Conservation (phyloP, 2,888 invertebrate species). For the Leptothorax acervorum region DNA sequence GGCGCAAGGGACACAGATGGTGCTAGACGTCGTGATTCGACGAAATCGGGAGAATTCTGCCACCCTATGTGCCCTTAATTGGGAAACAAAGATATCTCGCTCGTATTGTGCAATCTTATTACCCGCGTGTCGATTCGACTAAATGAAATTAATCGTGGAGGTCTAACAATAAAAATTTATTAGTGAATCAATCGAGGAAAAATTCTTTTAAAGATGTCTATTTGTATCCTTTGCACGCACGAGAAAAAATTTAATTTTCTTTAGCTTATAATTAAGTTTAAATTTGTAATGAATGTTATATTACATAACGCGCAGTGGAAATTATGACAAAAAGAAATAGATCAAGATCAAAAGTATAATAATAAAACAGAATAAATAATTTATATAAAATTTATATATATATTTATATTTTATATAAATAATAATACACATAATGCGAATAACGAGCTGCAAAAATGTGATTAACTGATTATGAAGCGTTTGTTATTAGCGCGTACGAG, state of each 20-base stretch:
- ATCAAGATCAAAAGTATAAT: not conserved
- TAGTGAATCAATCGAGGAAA: not conserved
- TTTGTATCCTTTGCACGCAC: not conserved
- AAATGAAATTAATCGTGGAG: conserved; percentile 6
- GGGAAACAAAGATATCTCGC: conserved; percentile 57
- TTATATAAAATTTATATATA: not conserved
- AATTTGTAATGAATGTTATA: not conserved
- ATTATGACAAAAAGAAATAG: not conserved
- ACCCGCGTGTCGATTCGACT: conserved; percentile 3
- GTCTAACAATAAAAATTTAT: not conserved
- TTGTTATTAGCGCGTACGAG: not conserved
- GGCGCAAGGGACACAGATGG: conserved; percentile 66
- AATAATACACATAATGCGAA: not conserved
- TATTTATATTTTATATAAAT: not conserved
- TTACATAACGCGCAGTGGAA: not conserved
- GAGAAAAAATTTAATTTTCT: not conserved
- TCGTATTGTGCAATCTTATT: conserved; percentile 22
- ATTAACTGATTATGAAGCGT: not conserved
- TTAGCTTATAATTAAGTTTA: no score
- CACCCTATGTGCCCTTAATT: conserved; percentile 56
- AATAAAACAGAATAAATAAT: not conserved
- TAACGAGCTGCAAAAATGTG: not conserved
- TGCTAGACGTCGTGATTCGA: conserved; percentile 62
- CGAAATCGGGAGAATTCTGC: conserved; percentile 47
- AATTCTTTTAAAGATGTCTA: not conserved